Evolutionary conservation across 2,113 vertebrate genomes (phyloP).

Genomic region (Gymnocephalus cernua): DNA sequence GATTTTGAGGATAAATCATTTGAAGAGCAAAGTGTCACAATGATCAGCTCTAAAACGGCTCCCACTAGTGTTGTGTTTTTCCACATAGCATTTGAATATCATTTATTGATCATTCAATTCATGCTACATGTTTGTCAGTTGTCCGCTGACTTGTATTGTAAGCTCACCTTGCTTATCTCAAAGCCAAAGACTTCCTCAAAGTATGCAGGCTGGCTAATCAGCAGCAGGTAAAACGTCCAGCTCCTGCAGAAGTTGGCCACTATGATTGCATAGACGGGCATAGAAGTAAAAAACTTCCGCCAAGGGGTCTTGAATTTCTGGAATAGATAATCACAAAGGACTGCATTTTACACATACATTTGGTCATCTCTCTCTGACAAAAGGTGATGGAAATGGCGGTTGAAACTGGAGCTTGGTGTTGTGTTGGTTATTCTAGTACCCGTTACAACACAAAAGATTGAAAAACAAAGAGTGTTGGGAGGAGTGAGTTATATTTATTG

Average conservation of each 20-base stretch:
- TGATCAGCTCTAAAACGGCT: background rate
- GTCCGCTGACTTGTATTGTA: background rate
- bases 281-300: constrained; percentile 99
- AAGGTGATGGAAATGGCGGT: background rate
- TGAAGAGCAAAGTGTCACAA: constrained; percentile 23
- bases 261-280: constrained; percentile 99
- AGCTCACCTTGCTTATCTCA: constrained; percentile 97
- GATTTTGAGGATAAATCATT: constrained; percentile 32
- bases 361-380: background rate
- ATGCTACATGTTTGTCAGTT: background rate
- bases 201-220: constrained; percentile 98
- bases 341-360: background rate
- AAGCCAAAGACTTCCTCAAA: constrained; percentile 99
- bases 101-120: background rate
- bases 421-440: background rate
- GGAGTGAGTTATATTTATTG: background rate
- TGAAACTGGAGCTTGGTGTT: background rate
- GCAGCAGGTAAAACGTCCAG: constrained; percentile 98
- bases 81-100: background rate
- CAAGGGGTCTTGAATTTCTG: constrained; percentile 99
- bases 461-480: background rate
- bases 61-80: background rate
- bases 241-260: constrained; percentile 99
- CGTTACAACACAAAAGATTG: background rate
- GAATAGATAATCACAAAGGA: background rate